Conservation (phyloP, 2,797 vertebrate genomes). For the Urocyon cinereoargenteus region DNA sequence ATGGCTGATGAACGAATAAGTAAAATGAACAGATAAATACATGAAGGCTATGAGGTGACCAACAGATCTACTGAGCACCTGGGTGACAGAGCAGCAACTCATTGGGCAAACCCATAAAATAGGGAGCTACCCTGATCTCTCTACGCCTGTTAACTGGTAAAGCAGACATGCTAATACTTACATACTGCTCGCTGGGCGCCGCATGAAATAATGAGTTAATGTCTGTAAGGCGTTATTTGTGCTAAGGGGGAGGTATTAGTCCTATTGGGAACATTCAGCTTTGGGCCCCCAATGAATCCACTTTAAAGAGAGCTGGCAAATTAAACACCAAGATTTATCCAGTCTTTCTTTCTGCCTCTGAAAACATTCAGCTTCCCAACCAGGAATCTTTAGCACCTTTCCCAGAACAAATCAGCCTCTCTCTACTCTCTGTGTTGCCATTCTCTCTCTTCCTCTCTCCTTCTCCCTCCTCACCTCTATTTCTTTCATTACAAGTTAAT, state of each 20-base stretch:
- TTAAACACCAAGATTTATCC: not conserved
- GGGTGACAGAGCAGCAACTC: not conserved
- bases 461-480: not conserved
- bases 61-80: not conserved
- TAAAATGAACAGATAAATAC: not conserved
- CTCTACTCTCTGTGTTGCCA: not conserved
- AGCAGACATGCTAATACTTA: slow-evolving; percentile 54
- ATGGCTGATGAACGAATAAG: slow-evolving; percentile 27
- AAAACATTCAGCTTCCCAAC: not conserved
- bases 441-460: not conserved
- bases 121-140: slow-evolving; percentile 3
- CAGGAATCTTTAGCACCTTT: not conserved
- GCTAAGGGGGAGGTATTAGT: slow-evolving; percentile 48
- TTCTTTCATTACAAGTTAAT: not conserved
- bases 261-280: slow-evolving; percentile 23
- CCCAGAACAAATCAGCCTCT: not conserved
- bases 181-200: slow-evolving; percentile 30
- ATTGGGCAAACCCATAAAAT: slow-evolving; percentile 10
- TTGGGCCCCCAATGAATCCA: not conserved
- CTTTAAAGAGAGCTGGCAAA: not conserved
- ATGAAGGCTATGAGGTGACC: not conserved
- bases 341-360: slow-evolving; percentile 3
- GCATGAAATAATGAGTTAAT: slow-evolving; percentile 64
- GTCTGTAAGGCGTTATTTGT: slow-evolving; percentile 49
- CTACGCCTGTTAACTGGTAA: slow-evolving; percentile 64